Conservation (phyloP, 2,888 invertebrate genomes). For the Volucella inflata region DNA sequence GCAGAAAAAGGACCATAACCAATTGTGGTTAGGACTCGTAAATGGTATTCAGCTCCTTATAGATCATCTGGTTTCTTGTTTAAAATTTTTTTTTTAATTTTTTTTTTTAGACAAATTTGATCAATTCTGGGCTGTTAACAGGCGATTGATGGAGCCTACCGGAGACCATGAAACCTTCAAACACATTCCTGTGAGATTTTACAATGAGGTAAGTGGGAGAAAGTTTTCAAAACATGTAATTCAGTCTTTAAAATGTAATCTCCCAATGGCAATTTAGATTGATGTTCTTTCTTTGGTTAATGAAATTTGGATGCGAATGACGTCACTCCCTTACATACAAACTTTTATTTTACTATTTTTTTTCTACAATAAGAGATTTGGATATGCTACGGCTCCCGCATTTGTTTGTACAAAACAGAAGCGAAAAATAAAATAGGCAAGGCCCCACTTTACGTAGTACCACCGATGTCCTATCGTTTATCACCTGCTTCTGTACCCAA, state of each 20-base stretch:
- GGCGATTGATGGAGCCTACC: constrained; percentile 95
- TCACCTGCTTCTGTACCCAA: no score
- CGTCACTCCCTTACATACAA: no score
- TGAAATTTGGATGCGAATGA: no score
- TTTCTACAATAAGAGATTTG: no score
- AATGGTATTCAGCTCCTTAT: constrained; percentile 87
- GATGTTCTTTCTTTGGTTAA: no score
- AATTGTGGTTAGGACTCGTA: constrained; percentile 96
- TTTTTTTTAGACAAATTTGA: constrained; percentile 92
- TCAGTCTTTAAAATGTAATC: no score
- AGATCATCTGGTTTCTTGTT: neutral
- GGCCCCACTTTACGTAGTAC: neutral
- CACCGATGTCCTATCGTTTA: no score
- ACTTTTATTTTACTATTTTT: no score
- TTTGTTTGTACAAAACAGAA: neutral
- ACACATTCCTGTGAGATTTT: constrained; percentile 95
- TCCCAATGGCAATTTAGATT: no score
- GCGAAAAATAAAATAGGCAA: neutral
- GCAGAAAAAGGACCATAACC: constrained; percentile 98
- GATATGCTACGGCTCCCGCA: no score
- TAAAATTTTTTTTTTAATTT: neutral
- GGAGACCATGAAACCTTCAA: constrained; percentile 92
- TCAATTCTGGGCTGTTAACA: constrained; percentile 99
- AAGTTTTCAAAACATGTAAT: neutral
- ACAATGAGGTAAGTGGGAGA: constrained; percentile 85